phyloP scores from a whole-genome alignment of 2,888 invertebrate genomes.

The Pandemis cinnamomeana region DNA sequence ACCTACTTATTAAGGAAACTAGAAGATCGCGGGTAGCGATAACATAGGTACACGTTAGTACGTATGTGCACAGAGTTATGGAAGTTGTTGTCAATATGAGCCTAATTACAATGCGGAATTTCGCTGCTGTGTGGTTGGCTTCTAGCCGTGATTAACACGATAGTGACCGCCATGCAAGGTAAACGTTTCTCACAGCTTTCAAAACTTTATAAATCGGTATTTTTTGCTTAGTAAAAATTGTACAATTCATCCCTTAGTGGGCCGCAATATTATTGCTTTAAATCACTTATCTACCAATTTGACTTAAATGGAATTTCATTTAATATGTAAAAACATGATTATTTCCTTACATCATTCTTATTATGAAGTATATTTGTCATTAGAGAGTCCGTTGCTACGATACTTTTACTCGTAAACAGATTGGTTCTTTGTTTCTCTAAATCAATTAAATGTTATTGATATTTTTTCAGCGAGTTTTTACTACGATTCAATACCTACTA shows the following conservation, averaged over 20 bases:
- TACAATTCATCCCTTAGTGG: neutral
- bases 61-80: conserved; percentile 11
- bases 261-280: neutral
- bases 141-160: neutral
- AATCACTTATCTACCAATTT: neutral
- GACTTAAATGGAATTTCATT: neutral
- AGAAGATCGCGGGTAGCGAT: conserved; percentile 22
- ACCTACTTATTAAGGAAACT: conserved; percentile 18
- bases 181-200: neutral
- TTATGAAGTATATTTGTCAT: conserved; percentile 7
- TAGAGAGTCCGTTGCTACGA: conserved; percentile 67
- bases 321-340: neutral
- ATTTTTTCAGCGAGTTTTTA: neutral
- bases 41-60: conserved; percentile 6
- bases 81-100: conserved; percentile 12
- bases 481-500: neutral
- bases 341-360: conserved; percentile 1
- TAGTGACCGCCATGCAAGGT: neutral
- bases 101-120: conserved; percentile 17
- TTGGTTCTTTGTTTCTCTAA: conserved; percentile 49
- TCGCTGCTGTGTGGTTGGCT: conserved; percentile 6
- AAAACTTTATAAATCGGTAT: neutral
- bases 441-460: neutral
- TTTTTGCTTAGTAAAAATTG: neutral
- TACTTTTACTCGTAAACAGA: conserved; percentile 77